These are phyloP conservation scores for Geotrypetes seraphini DNA, from an alignment of 2,797 vertebrate species.

Conservation along the genomic window DNA sequence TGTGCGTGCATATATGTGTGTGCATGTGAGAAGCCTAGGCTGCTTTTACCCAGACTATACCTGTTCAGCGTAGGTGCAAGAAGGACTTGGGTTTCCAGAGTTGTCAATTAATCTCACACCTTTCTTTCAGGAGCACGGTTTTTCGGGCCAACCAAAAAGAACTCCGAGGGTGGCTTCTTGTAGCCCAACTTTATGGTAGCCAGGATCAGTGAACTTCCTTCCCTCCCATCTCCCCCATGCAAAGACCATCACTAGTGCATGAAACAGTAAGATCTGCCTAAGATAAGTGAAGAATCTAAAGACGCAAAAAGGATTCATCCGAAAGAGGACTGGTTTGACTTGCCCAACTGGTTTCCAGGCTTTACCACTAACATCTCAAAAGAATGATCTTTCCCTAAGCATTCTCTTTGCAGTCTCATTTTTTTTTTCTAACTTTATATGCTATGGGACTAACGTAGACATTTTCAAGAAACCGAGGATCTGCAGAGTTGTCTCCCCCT, in stretches of 20 bases:
- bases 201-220: background rate
- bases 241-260: background rate
- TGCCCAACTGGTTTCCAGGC: constrained; percentile 16
- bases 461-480: constrained; percentile 26
- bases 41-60: too few relatives aligned
- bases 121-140: too few relatives aligned
- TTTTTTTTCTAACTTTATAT: constrained; percentile 24
- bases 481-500: constrained; percentile 37
- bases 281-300: constrained; percentile 1
- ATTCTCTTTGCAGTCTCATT: constrained; percentile 2
- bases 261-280: background rate
- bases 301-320: background rate
- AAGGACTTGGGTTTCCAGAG: too few relatives aligned
- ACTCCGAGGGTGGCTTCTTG: constrained; percentile 1
- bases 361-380: constrained; percentile 16
- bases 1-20: too few relatives aligned
- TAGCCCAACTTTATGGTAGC: constrained; percentile 2
- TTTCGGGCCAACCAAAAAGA: too few relatives aligned
- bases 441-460: constrained; percentile 28
- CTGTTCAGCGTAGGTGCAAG: too few relatives aligned
- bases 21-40: too few relatives aligned
- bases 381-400: background rate
- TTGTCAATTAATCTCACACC: too few relatives aligned
- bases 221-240: background rate
- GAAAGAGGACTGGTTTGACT: constrained; percentile 4